Evolutionary conservation across 2,113 vertebrate species (phyloP).

Genomic region (Pomatorhinus ruficollis): DNA sequence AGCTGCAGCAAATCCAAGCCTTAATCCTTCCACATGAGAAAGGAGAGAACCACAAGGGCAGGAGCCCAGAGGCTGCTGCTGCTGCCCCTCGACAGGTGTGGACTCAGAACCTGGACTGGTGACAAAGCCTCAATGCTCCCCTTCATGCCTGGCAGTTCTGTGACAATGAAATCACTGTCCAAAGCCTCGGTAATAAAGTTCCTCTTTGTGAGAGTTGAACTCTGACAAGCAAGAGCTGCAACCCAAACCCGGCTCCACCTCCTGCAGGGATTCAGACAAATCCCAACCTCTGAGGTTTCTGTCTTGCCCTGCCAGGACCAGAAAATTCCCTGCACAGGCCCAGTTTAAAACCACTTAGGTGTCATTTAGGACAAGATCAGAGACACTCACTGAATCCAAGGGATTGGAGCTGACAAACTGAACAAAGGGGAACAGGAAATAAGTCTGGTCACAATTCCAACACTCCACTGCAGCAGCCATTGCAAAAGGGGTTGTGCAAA

Average conservation of each 20-base stretch:
- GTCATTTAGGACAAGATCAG: fast-evolving
- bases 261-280: neutral
- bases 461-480: neutral
- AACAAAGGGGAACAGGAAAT: neutral
- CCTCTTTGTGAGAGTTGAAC: neutral
- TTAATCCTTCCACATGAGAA: neutral
- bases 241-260: neutral
- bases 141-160: neutral
- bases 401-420: neutral
- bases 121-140: conserved; percentile 2
- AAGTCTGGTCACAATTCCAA: neutral
- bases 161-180: conserved; percentile 25
- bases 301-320: neutral
- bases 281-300: fast-evolving
- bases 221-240: neutral
- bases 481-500: neutral
- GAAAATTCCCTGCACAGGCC: neutral
- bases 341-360: fast-evolving
- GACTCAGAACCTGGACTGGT: neutral
- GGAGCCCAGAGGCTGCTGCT: neutral
- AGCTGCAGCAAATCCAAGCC: neutral
- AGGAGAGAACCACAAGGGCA: neutral
- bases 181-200: neutral
- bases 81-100: neutral
- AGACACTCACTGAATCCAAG: fast-evolving